Percentiles rank a stretch among this genome's conserved stretches.
Evolutionary conservation across 2,113 vertebrate genomes (phyloP).

Genomic region (Irena cyanogastra): DNA sequence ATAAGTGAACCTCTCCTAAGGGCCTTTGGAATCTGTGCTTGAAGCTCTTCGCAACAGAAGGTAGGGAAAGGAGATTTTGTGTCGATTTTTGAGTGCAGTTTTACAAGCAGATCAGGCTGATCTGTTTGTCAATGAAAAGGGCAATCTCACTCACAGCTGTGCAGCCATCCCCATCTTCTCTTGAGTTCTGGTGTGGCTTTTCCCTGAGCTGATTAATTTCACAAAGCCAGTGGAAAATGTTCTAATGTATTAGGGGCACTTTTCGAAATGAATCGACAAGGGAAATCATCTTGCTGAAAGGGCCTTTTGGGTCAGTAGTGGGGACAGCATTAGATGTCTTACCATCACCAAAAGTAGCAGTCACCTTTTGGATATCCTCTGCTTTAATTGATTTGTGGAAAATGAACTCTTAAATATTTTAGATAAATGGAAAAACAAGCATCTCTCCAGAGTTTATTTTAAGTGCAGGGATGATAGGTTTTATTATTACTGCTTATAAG

Average conservation of each 20-base stretch:
- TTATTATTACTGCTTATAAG: background rate
- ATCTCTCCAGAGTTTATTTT: background rate
- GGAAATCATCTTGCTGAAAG: background rate
- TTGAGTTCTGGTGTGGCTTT: background rate
- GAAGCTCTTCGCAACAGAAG: background rate
- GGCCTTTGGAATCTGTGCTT: background rate
- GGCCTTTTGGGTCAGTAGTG: background rate
- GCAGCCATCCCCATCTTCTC: background rate
- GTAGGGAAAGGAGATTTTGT: background rate
- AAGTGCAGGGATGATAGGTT: background rate
- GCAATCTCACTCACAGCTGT: background rate
- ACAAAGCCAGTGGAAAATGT: background rate
- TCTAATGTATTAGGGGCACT: background rate
- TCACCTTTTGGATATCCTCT: background rate
- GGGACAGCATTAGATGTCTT: background rate
- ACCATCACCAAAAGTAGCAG: background rate
- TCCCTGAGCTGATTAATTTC: background rate
- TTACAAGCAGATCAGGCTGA: background rate
- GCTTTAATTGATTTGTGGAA: slow-evolving; percentile 20
- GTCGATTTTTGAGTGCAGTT: background rate
- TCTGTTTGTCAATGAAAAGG: background rate
- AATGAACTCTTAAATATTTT: slow-evolving; percentile 26
- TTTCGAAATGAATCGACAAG: background rate
- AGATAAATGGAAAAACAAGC: background rate
- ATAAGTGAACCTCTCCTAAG: background rate